Base-by-base conservation (phyloP, 2,797 vertebrate genomes). In the Crocidura indochinensis region DNA sequence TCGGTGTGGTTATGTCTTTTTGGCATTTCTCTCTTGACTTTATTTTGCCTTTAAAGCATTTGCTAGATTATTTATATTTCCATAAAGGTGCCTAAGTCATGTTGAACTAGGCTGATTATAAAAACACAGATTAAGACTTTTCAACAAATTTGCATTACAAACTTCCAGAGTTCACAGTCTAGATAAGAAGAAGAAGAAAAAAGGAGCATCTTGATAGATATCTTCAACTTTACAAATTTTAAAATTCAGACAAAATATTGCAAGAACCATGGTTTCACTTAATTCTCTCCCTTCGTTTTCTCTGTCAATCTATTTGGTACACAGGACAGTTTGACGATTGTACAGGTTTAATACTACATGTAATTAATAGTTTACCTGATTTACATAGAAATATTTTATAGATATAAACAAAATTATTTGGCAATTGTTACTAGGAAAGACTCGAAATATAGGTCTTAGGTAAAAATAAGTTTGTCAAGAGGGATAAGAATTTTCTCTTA, bases 351-450 rank as follows among this genome's bases (percentile, higher is more conserved):
- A 71, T 44, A 60, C 65, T 12, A 46, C 17, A 49, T 15, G 26
- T 56, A 29, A 56, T 1, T 69, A 76, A 86, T 46, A 64, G 79
- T 94, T 73, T 92, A 73, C 84, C 31, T 88, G 12, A 24, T 15
- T 19, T 74, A 56, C 17, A 72, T 73, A 49, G 26, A 82, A 86
- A 27, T 29, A 83, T 77, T 94, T 88, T 84, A 81, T n/a, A 84
- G 49, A 91, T 24, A 87, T 10, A 92, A 88, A 80, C 38, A 88
- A 83, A 76, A 88, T 72, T 56, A 56, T 56, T 56, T 56, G 53
- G 53, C 15, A 56, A 56, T 64, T 8, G 62, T 17, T 64, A 64
- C 62, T 24, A 27, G 17, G 2, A 8, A 71, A 71, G 10, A 31
- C 31, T 24, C 19, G 31, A 31, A 68, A 29, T 31, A 53, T 14